Percentiles rank a stretch among this genome's conserved stretches.
Evolutionary conservation across 2,888 invertebrate species (phyloP).

Genomic region (Drosophila tanythrix): DNA sequence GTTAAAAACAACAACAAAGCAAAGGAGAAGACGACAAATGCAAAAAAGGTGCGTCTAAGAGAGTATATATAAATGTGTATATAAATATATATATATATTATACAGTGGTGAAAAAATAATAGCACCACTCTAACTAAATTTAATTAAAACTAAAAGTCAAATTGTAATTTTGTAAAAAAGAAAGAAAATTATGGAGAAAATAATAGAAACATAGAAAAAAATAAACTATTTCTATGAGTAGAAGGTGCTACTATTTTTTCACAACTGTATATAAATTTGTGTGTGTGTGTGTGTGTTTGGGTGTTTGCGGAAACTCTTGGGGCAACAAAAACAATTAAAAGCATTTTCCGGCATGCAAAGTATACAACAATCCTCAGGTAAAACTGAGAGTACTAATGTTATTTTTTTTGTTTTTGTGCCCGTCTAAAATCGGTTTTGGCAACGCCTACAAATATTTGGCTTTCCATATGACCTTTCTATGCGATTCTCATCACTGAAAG

Average conservation of each 20-base stretch:
- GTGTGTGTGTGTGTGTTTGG: constrained; percentile 18
- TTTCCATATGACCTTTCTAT: constrained; percentile 2
- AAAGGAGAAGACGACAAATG: constrained; percentile 17
- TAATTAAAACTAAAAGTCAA: background rate
- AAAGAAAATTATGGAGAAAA: background rate
- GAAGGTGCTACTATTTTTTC: background rate
- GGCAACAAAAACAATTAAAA: constrained; percentile 54
- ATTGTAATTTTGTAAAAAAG: background rate
- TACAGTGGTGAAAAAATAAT: background rate
- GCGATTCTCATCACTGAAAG: background rate
- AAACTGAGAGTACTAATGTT: background rate
- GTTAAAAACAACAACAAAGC: background rate
- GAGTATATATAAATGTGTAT: background rate
- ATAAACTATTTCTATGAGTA: background rate
- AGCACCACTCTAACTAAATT: background rate
- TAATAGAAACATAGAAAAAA: background rate
- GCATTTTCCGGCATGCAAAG: constrained; percentile 38
- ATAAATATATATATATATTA: background rate
- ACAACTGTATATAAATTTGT: background rate
- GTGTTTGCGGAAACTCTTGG: constrained; percentile 12
- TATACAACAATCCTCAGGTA: constrained; percentile 1
- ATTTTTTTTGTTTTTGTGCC: background rate
- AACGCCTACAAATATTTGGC: constrained; percentile 32
- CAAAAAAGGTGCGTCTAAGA: constrained; percentile 35
- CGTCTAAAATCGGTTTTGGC: background rate